Base-by-base conservation (phyloP, 2,888 invertebrate species). In the Congeria kusceri region DNA sequence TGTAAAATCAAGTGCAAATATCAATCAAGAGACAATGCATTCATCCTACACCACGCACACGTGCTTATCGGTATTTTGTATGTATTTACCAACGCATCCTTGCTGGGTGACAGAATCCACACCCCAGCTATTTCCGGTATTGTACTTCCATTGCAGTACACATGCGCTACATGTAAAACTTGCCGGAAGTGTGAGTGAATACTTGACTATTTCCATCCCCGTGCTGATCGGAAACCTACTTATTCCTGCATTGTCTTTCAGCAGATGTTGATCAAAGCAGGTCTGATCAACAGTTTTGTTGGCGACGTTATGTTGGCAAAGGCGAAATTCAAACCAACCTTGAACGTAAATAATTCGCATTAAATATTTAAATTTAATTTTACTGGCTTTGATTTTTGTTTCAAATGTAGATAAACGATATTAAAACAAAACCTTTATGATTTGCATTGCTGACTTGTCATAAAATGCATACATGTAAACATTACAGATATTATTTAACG, bases 141-240 rank as follows among this genome's bases (percentile, higher is more conserved):
- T 95, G 93, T 98, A 98, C 86, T 96, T 95, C 98, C 98, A 98
- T 91, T 98, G 98, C 75, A 98, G 94, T 3, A 98, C 95, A 91
- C 98, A 98, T 92, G 97, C 97, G 18, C 95, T 93, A 92, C 98
- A 98, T 61, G 95, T 95, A n/a, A 97, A 89, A 56, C 95, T 96
- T 0, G 96, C 95, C 0, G 98, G 98, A 66, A 98, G 93, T 85
- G 77, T 66, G 18, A 89, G 71, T 15, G 70, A 80, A 25, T 85
- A 63, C 13, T 71, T 59, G 28, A 86, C 61, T 15, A 71, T 66
- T 5, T 68, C 72, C 58, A 63, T 70, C 13, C 25, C 20, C 23
- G 27, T 20, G 1, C 69, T 67, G 0, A 87, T 74, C 3, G 9
- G 28, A 68, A 77, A 84, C 9, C 81, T 61, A 3, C 77, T 80